A percentile compares a stretch with the other conserved stretches of the same genome.
These are phyloP conservation scores for Dryobates pubescens DNA, from an alignment of 2,797 vertebrate species.

Conservation along the genomic window DNA sequence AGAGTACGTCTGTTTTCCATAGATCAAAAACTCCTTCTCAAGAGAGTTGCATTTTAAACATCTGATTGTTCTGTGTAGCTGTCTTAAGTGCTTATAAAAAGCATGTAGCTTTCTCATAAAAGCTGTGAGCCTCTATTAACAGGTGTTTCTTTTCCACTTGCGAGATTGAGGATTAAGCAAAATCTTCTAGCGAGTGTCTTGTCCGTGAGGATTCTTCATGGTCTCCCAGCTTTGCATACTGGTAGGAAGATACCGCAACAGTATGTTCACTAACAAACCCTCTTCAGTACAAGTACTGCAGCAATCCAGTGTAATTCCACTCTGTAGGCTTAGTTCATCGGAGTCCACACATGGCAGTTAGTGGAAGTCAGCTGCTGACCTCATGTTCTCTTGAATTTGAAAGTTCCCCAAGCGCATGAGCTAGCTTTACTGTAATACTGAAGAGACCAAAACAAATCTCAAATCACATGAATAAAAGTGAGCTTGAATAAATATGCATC, in stretches of 20 bases:
- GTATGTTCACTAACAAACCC: conserved; percentile 20
- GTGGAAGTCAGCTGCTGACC: conserved; percentile 45
- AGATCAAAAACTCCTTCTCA: conserved; percentile 76
- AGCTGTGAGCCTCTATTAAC: conserved; percentile 53
- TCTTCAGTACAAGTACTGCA: conserved; percentile 52
- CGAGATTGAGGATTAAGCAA: conserved; percentile 43
- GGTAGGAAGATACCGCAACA: conserved; percentile 32
- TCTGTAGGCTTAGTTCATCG: conserved; percentile 10
- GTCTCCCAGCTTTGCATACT: conserved; percentile 59
- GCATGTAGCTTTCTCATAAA: conserved; percentile 51
- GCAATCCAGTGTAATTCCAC: conserved; percentile 77
- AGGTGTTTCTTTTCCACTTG: conserved; percentile 31
- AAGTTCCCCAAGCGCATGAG: conserved; percentile 49
- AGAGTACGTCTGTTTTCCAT: conserved; percentile 75
- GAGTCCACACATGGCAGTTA: conserved; percentile 34
- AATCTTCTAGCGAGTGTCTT: conserved; percentile 60
- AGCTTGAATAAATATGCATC: conserved; percentile 40
- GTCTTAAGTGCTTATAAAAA: conserved; percentile 68
- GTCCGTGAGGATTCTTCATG: conserved; percentile 49
- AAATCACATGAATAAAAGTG: conserved; percentile 49
- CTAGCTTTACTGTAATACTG: conserved; percentile 74
- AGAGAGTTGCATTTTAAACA: conserved; percentile 68
- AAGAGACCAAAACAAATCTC: conserved; percentile 75
- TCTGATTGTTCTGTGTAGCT: conserved; percentile 57
- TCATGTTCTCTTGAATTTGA: conserved; percentile 33